Conservation (phyloP, 2,888 invertebrate species). For the Heliconius hortense region DNA sequence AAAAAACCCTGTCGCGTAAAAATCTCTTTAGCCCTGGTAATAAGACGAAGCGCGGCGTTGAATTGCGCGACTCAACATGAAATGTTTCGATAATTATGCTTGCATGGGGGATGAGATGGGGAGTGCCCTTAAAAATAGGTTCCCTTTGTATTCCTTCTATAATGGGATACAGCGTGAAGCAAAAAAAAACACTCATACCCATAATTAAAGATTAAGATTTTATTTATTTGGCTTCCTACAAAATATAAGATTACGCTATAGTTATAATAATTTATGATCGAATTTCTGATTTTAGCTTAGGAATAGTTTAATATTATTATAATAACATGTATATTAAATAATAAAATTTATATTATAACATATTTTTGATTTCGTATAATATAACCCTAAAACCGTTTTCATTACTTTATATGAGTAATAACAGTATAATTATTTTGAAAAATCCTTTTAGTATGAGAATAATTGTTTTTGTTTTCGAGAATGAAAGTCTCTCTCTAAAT, state of each 20-base stretch:
- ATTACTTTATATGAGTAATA: slow-evolving; percentile 5
- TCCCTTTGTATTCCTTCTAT: no score
- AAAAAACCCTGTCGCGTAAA: no score
- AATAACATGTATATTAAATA: slow-evolving; percentile 3
- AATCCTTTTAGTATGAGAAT: not conserved
- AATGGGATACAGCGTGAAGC: no score
- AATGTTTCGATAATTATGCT: no score
- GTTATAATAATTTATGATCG: slow-evolving; percentile 1
- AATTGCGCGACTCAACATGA: no score
- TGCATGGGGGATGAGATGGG: no score
- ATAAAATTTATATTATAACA: slow-evolving; percentile 1
- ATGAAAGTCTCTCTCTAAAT: no score
- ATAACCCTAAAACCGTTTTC: slow-evolving; percentile 1
- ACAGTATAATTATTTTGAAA: not conserved
- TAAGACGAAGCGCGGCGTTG: no score
- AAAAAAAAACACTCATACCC: not conserved
- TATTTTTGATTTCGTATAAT: not conserved
- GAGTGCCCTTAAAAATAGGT: no score
- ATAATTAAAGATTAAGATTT: not conserved
- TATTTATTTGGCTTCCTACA: not conserved
- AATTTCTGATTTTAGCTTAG: not conserved
- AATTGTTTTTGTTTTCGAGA: not conserved
- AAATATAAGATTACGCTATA: not conserved
- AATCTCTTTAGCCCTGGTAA: no score
- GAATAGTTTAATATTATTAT: not conserved